phyloP scores from a whole-genome alignment of 2,113 vertebrate species.

The Collichthys lucidus region DNA sequence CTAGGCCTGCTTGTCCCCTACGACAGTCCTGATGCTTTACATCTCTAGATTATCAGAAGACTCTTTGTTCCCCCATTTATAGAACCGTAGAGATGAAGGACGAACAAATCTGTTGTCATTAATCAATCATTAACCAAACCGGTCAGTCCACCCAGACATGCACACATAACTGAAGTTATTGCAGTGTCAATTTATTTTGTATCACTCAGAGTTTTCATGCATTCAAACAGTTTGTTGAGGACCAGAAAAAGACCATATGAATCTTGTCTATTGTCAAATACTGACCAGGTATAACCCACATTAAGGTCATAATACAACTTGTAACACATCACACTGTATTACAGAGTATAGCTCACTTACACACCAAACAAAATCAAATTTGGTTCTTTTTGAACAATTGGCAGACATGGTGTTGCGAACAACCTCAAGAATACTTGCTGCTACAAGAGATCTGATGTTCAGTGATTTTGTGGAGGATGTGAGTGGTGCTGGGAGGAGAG shows the following conservation, averaged over 20 bases:
- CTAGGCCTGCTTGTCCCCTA: not conserved
- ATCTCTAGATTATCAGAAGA: not conserved
- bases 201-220: no score
- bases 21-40: not conserved
- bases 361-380: no score
- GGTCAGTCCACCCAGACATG: not conserved
- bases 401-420: no score
- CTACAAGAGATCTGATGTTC: no score
- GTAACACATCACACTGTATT: no score
- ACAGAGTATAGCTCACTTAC: no score
- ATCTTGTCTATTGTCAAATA: not conserved
- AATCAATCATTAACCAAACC: not conserved
- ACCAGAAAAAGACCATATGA: not conserved
- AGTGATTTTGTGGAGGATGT: no score
- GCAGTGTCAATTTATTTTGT: no score
- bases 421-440: no score
- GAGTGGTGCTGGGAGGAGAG: no score
- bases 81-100: not conserved
- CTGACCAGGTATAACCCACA: not conserved
- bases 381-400: no score
- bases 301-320: not conserved
- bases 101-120: not conserved
- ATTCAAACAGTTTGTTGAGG: not conserved
- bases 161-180: no score
- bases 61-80: not conserved